Percentiles rank a stretch among this genome's conserved stretches.
Evolutionary conservation across 2,113 vertebrate species (phyloP).

Genomic region (Cephalopholis sonnerati): DNA sequence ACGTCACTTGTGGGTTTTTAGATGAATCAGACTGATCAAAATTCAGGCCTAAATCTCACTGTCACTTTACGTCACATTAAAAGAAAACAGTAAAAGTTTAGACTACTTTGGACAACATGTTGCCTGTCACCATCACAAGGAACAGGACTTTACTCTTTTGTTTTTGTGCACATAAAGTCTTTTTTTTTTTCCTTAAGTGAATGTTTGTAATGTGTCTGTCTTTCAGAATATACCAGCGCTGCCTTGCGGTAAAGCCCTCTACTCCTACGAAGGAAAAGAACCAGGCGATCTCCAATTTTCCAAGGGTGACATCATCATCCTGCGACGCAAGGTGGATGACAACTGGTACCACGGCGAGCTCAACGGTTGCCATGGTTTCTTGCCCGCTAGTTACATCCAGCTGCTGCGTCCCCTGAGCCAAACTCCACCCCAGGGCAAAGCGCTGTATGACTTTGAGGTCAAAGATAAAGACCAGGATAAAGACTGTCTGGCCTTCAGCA

Average conservation of each 20-base stretch:
- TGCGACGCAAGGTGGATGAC: conserved; percentile 94
- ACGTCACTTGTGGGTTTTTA: neutral
- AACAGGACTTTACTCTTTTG: neutral
- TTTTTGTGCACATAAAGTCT: neutral
- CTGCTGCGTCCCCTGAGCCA: conserved; percentile 92
- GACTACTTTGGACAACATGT: neutral
- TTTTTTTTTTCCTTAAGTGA: neutral
- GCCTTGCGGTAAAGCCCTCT: conserved; percentile 95
- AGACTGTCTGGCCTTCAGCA: conserved; percentile 97
- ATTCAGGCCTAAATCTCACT: neutral
- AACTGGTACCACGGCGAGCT: conserved; percentile 98
- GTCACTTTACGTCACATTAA: neutral
- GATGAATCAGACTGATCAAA: neutral
- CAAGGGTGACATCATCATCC: conserved; percentile 96
- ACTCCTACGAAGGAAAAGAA: conserved; percentile 96
- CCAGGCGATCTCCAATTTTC: conserved; percentile 96
- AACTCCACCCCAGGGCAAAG: conserved; percentile 95
- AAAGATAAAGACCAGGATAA: conserved; percentile 99
- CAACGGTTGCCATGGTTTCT: conserved; percentile 93
- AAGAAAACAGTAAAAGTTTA: neutral
- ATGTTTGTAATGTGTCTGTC: neutral
- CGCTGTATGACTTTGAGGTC: conserved; percentile 98
- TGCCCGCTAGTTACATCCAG: conserved; percentile 97
- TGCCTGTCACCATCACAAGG: neutral
- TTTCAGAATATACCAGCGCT: conserved; percentile 91